Percentiles rank a stretch among this genome's conserved stretches.
These are phyloP conservation scores for Ptychadena robeensis DNA, from an alignment of 2,797 vertebrate genomes.

Conservation along the genomic window DNA sequence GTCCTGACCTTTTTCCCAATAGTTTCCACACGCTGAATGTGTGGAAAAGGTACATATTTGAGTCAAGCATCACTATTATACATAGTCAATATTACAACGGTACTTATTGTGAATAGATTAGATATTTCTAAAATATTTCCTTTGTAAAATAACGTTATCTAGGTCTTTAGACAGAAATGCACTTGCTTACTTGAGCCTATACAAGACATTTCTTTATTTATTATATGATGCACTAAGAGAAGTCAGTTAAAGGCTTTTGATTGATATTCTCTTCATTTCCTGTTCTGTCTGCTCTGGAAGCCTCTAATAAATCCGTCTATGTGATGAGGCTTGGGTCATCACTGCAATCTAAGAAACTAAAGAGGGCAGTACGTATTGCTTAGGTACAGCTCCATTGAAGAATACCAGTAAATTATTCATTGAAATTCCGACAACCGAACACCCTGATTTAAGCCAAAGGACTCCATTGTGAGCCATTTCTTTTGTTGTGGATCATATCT, in stretches of 20 bases:
- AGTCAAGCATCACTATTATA: no score
- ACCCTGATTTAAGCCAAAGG: neutral
- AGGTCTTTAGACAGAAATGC: neutral
- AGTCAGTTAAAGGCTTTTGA: slow-evolving; percentile 36
- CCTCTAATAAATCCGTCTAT: slow-evolving; percentile 61
- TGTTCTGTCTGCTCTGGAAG: slow-evolving; percentile 7
- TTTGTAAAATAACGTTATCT: no score
- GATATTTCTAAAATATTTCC: no score
- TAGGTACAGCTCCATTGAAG: neutral
- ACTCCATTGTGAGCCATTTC: neutral
- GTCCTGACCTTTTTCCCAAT: no score
- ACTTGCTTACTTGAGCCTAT: neutral
- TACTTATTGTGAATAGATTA: no score
- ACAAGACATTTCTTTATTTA: neutral
- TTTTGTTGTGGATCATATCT: slow-evolving; percentile 10
- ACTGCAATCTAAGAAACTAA: slow-evolving; percentile 36
- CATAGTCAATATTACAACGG: no score
- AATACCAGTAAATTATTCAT: neutral
- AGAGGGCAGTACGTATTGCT: slow-evolving; percentile 39
- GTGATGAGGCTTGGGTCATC: slow-evolving; percentile 55
- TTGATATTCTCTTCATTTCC: slow-evolving; percentile 50
- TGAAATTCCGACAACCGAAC: neutral
- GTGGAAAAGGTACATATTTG: no score
- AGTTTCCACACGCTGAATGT: no score
- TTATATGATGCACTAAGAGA: slow-evolving; percentile 29